Evolutionary conservation across 92 coral and sea anemone genomes (phyloP).

Genomic region (Desmophyllum pertusum): DNA sequence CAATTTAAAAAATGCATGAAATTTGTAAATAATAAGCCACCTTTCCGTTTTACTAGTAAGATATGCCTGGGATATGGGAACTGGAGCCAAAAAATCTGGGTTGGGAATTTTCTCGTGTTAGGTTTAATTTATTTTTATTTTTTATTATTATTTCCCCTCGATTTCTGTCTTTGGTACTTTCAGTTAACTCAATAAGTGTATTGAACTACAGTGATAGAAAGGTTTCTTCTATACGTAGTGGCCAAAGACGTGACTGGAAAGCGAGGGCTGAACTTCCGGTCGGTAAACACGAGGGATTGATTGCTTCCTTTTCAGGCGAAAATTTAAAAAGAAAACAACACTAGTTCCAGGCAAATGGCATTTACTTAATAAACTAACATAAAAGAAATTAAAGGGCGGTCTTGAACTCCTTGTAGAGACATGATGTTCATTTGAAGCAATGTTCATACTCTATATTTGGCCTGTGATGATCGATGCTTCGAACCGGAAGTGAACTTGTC

Average conservation of each 20-base stretch:
- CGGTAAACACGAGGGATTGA: not conserved
- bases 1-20: too few relatives aligned
- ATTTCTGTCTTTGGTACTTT: not conserved
- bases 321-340: not conserved
- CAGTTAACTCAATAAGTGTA: not conserved
- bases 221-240: too few relatives aligned
- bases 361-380: not conserved
- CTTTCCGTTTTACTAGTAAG: too few relatives aligned
- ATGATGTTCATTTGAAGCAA: conserved; percentile 30
- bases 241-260: not conserved
- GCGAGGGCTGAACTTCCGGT: not conserved
- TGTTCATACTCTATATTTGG: conserved; percentile 48
- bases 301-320: not conserved
- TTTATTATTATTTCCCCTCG: not conserved
- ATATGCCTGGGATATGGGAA: too few relatives aligned
- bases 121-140: not conserved
- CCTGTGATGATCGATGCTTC: conserved; percentile 21
- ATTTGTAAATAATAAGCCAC: too few relatives aligned
- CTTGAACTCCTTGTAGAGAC: conserved; percentile 9
- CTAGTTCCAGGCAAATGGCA: not conserved
- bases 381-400: not conserved
- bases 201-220: not conserved
- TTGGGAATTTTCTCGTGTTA: not conserved
- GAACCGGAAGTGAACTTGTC: conserved; percentile 34
- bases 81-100: not conserved